These are phyloP conservation scores for Spodoptera littoralis DNA, from an alignment of 2,888 invertebrate genomes.

Conservation along the genomic window DNA sequence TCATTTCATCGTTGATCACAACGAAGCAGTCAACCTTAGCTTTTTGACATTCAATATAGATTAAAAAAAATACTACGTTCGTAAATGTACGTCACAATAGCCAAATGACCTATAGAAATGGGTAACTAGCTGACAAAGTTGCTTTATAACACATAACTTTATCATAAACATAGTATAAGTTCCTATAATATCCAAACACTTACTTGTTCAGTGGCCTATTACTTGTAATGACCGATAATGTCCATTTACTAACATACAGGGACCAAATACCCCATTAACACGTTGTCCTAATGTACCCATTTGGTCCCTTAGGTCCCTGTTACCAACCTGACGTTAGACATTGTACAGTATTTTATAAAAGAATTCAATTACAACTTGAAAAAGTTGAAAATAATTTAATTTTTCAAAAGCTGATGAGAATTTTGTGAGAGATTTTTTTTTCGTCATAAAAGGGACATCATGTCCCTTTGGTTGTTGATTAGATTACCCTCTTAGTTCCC, in stretches of 20 bases:
- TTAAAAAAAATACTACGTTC: too few species aligned
- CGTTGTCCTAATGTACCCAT: neutral
- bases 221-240: neutral
- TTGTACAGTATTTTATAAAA: conserved; percentile 5
- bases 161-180: neutral
- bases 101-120: too few species aligned
- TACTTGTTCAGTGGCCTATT: neutral
- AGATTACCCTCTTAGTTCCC: conserved; percentile 24
- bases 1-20: too few species aligned
- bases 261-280: conserved; percentile 13
- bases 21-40: too few species aligned
- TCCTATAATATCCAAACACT: neutral
- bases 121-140: too few species aligned
- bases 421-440: conserved; percentile 15
- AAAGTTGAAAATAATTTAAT: conserved; percentile 28
- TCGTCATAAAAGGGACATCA: conserved; percentile 6
- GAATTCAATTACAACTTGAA: conserved; percentile 27
- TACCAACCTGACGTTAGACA: conserved; percentile 2
- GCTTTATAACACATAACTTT: neutral
- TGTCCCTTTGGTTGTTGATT: conserved; percentile 28
- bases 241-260: conserved; percentile 2
- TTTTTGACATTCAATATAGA: too few species aligned
- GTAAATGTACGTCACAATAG: too few species aligned
- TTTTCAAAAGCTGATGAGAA: conserved; percentile 18
- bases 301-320: conserved; percentile 13